phyloP scores from a whole-genome alignment of 2,888 invertebrate species.

The Monopis laevigella region DNA sequence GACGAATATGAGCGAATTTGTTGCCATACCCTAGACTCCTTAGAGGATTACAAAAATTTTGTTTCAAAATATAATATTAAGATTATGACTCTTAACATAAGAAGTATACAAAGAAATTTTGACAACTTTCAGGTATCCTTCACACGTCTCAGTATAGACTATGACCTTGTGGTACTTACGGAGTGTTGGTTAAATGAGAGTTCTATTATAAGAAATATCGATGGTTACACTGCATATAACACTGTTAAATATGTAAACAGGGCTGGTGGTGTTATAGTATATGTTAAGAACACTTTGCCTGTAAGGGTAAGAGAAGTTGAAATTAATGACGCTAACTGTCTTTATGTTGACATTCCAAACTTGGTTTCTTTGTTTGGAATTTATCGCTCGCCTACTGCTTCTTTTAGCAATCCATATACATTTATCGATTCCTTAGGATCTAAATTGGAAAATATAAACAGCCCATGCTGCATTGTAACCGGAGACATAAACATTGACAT shows the following conservation, averaged over 20 bases:
- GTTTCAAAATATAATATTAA: slow-evolving; percentile 14
- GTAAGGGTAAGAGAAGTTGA: slow-evolving; percentile 15
- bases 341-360: no score
- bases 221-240: slow-evolving; percentile 11
- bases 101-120: slow-evolving; percentile 10
- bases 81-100: slow-evolving; percentile 11
- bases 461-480: no score
- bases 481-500: no score
- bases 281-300: slow-evolving; percentile 14
- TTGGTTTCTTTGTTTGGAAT: no score
- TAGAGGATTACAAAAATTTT: neutral
- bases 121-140: slow-evolving; percentile 5
- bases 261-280: slow-evolving; percentile 17
- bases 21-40: neutral
- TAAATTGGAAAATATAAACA: no score
- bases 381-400: no score
- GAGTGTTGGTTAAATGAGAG: slow-evolving; percentile 10
- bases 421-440: no score
- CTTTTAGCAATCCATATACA: no score
- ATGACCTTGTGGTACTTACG: slow-evolving; percentile 8
- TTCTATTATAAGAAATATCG: slow-evolving; percentile 13
- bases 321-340: slow-evolving; percentile 16
- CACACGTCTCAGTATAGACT: neutral
- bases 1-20: neutral
- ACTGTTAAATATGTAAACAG: slow-evolving; percentile 15